A percentile compares a stretch with the other conserved stretches of the same genome.
Conservation (phyloP, 1,140 invertebrate species). For the Cheumatopsyche charites region DNA sequence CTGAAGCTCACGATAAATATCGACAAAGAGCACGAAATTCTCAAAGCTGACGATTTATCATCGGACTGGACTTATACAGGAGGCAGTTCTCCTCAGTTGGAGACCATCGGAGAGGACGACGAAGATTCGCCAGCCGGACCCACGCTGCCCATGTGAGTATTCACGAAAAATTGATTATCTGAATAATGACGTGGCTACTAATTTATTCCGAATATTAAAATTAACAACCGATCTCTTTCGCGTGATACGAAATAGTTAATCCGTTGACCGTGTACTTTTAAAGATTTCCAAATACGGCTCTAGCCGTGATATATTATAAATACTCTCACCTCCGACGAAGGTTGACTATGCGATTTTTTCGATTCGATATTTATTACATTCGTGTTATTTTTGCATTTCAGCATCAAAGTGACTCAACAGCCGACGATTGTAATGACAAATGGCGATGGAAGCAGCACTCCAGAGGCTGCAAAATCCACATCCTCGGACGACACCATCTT, state of each 20-base stretch:
- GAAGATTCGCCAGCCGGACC: conserved; percentile 55
- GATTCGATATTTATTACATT: neutral
- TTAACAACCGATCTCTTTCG: neutral
- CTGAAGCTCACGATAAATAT: conserved; percentile 32
- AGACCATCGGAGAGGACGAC: conserved; percentile 72
- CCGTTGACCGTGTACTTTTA: neutral
- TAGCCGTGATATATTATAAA: conserved; percentile 12
- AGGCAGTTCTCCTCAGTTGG: conserved; percentile 58
- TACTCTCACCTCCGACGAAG: conserved; percentile 10
- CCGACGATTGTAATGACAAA: conserved; percentile 1
- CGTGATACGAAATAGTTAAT: conserved; percentile 20
- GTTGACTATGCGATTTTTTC: neutral
- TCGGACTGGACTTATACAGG: conserved; percentile 51
- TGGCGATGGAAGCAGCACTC: neutral
- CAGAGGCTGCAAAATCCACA: conserved; percentile 1
- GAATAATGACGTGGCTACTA: neutral
- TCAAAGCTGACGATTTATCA: conserved; percentile 50
- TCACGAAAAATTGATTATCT: neutral
- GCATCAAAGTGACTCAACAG: conserved; percentile 35
- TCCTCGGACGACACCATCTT: conserved; percentile 6
- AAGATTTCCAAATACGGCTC: conserved; percentile 16
- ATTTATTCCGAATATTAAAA: neutral
- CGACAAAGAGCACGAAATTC: conserved; percentile 24
- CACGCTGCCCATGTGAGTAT: conserved; percentile 43
- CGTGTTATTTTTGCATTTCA: conserved; percentile 13